A percentile compares a stretch with the other conserved stretches of the same genome.
phyloP scores from a whole-genome alignment of 2,113 vertebrate species.

The Notarius quadriscutis region DNA sequence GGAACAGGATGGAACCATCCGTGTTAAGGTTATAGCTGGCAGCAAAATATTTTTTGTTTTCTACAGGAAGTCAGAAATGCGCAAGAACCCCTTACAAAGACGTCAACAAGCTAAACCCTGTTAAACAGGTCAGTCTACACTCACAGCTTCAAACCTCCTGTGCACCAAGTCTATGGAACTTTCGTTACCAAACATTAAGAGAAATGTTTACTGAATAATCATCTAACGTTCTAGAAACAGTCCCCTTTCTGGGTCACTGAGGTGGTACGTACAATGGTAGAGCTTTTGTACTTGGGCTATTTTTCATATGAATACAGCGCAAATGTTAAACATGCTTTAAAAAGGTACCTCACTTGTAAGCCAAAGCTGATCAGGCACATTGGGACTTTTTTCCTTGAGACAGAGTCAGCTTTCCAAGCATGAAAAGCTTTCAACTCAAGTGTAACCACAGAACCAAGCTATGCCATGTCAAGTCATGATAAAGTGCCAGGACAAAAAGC shows the following conservation, averaged over 20 bases:
- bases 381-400: background rate
- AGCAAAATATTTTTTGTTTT: background rate
- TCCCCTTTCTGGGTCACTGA: background rate
- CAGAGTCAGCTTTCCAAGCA: too few species aligned
- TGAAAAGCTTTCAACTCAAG: background rate
- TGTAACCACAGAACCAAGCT: background rate
- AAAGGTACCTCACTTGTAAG: background rate
- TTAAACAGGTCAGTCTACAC: background rate
- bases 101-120: background rate
- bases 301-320: background rate
- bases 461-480: background rate
- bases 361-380: background rate
- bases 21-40: background rate
- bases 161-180: background rate
- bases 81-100: background rate
- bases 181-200: background rate
- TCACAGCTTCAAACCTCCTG: background rate
- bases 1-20: conserved; percentile 4
- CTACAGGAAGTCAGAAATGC: background rate
- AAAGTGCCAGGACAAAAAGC: background rate
- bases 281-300: background rate
- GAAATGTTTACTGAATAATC: background rate
- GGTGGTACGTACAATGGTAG: background rate
- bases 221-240: background rate
- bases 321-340: background rate